Percentiles rank a stretch among this genome's conserved stretches.
Evolutionary conservation across 2,113 vertebrate genomes (phyloP).

Genomic region (Pedionomus torquatus): DNA sequence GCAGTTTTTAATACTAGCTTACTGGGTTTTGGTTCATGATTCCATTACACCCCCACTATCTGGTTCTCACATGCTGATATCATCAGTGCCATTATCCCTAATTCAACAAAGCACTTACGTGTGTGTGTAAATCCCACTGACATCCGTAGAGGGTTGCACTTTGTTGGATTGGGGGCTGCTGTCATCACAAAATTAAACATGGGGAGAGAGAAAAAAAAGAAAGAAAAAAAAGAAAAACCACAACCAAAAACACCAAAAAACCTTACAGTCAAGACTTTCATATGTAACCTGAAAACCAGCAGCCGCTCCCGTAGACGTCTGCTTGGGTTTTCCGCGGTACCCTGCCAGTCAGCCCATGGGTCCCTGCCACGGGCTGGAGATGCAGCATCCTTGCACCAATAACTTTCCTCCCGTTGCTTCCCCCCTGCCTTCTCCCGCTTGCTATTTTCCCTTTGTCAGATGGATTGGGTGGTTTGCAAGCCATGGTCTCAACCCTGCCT

Average conservation of each 20-base stretch:
- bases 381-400: background rate
- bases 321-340: background rate
- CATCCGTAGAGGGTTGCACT: background rate
- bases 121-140: background rate
- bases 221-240: no score
- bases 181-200: slow-evolving; percentile 14
- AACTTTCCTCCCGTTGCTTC: background rate
- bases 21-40: background rate
- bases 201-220: background rate
- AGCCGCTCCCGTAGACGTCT: background rate
- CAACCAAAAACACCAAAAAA: no score
- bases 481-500: background rate
- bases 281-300: background rate
- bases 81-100: background rate
- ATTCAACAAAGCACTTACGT: background rate
- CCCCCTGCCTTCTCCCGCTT: background rate
- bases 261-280: background rate
- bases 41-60: background rate
- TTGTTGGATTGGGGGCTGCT: background rate
- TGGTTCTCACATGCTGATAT: background rate
- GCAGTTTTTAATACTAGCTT: background rate
- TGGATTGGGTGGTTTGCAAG: background rate
- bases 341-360: background rate
- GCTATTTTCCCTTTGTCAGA: background rate
- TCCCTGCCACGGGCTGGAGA: background rate